phyloP scores from a whole-genome alignment of 2,888 invertebrate species.

The Kuschelorhynchus macadamiae region DNA sequence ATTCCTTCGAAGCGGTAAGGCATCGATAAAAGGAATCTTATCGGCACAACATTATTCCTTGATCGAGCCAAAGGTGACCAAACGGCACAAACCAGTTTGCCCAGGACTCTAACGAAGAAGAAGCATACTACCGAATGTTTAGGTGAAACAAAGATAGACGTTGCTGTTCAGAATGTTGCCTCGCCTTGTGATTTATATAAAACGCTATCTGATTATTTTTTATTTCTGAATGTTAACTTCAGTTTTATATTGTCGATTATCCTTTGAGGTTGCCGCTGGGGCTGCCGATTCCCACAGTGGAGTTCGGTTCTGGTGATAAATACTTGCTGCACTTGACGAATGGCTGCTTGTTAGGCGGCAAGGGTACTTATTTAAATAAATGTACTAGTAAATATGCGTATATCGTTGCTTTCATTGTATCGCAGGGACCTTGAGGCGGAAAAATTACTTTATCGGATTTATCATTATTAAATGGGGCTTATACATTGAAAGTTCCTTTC shows the following conservation, averaged over 20 bases:
- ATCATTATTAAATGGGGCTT: conserved; percentile 28
- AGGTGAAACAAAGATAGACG: conserved; percentile 16
- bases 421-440: conserved; percentile 18
- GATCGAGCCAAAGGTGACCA: conserved; percentile 58
- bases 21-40: conserved; percentile 61
- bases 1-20: conserved; percentile 61
- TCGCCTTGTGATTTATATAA: conserved; percentile 67
- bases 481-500: too few species aligned
- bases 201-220: conserved; percentile 69
- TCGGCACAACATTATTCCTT: conserved; percentile 59
- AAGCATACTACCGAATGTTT: neutral
- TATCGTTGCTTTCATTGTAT: conserved; percentile 27
- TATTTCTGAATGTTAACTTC: conserved; percentile 69
- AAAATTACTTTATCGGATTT: conserved; percentile 7
- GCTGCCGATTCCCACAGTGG: conserved; percentile 68
- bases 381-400: conserved; percentile 35
- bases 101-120: conserved; percentile 43
- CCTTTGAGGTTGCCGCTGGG: conserved; percentile 65
- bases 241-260: conserved; percentile 70
- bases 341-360: conserved; percentile 43
- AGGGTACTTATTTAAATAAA: conserved; percentile 46
- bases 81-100: conserved; percentile 57
- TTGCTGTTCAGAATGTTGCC: conserved; percentile 55
- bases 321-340: conserved; percentile 54
- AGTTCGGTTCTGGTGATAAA: conserved; percentile 63